Conservation (phyloP, 2,888 invertebrate species). For the Synanthedon myopaeformis region DNA sequence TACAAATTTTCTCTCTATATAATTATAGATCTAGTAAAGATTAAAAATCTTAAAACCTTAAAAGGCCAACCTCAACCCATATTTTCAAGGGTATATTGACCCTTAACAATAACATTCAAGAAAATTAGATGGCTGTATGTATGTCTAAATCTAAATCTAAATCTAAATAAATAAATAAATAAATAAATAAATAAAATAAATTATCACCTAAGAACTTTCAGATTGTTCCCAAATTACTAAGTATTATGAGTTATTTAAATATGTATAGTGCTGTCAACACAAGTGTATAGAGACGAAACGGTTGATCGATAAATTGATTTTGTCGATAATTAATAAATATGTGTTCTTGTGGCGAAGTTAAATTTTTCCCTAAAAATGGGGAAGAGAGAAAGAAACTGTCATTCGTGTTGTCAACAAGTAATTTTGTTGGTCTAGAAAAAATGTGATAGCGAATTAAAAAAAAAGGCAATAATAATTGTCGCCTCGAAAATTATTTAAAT, state of each 20-base stretch:
- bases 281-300: background rate
- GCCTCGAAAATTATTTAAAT: slow-evolving; percentile 13
- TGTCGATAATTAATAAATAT: background rate
- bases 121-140: too few relatives aligned
- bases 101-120: too few relatives aligned
- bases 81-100: too few relatives aligned
- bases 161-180: too few relatives aligned
- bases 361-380: slow-evolving; percentile 6
- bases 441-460: slow-evolving; percentile 7
- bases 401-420: background rate
- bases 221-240: background rate
- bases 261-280: background rate
- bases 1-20: too few relatives aligned
- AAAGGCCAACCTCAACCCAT: too few relatives aligned
- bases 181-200: too few relatives aligned
- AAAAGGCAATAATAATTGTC: slow-evolving; percentile 19
- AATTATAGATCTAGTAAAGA: too few relatives aligned
- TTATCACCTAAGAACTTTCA: too few relatives aligned
- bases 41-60: too few relatives aligned
- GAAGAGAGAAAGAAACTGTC: slow-evolving; percentile 10
- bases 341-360: background rate
- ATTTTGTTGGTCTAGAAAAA: slow-evolving; percentile 5
- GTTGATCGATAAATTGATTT: background rate
- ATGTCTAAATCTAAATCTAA: too few relatives aligned
- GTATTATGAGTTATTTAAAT: background rate